Percentiles rank a stretch among this genome's conserved stretches.
phyloP scores from a whole-genome alignment of 1,140 invertebrate species.

The Tetramorium alpestre region DNA sequence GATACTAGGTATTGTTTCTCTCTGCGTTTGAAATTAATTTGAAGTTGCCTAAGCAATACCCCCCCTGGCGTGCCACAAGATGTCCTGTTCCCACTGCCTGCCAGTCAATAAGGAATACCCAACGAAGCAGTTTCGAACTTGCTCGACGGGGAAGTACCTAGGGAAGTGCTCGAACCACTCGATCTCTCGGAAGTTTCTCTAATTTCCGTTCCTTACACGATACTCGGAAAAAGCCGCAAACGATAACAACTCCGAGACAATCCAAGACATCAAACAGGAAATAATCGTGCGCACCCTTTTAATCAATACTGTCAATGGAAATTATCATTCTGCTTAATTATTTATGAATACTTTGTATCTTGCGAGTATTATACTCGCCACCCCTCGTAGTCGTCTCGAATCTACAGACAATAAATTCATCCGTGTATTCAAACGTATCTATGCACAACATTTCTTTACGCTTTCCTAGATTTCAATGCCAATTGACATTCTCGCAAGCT shows the following conservation, averaged over 20 bases:
- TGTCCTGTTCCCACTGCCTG: constrained; percentile 77
- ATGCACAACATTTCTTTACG: background rate
- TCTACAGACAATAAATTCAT: background rate
- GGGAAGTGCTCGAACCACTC: constrained; percentile 77
- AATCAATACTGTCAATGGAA: background rate
- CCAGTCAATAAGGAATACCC: constrained; percentile 83
- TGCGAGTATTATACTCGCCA: background rate
- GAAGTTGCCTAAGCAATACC: constrained; percentile 79
- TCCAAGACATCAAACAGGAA: background rate
- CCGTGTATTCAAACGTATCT: background rate
- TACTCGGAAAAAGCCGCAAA: constrained; percentile 32
- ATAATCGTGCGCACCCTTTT: background rate
- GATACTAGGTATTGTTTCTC: constrained; percentile 80
- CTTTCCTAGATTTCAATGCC: background rate
- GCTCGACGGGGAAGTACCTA: constrained; percentile 68
- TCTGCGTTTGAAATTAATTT: constrained; percentile 83
- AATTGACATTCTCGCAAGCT: background rate
- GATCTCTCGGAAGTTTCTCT: constrained; percentile 49
- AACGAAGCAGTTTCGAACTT: constrained; percentile 84
- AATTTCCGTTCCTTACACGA: constrained; percentile 47
- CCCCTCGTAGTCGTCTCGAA: background rate
- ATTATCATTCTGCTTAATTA: background rate
- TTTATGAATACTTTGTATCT: background rate
- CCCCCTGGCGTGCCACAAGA: constrained; percentile 69
- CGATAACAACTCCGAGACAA: constrained; percentile 19